Base-by-base conservation (phyloP, 64 coral and sea anemone species). In the Pocillopora damicornis region DNA sequence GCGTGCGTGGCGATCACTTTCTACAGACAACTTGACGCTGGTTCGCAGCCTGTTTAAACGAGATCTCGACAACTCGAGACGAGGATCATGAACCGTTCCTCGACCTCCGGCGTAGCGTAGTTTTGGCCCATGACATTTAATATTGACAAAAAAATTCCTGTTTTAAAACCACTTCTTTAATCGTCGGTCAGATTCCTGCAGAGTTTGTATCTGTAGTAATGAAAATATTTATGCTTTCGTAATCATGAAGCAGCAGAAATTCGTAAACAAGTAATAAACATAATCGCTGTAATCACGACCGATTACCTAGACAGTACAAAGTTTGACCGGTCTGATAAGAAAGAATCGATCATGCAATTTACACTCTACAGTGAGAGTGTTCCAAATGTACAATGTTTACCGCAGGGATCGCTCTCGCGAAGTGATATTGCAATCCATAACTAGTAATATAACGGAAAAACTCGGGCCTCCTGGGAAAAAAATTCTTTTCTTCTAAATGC, bases 191-290 rank as follows among this genome's bases (percentile, higher is more conserved):
- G 89, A 82, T 83, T 69, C 64, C 77, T 34, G 72, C 79, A 66
- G 65, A 71, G 81, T 68, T 85, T 68, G 81, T 85, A 18, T 68
- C 81, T 72, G 3, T 36, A 73, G 71, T 85, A 90, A 93, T 80
- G 79, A 96, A 88, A 96, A 96, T 96, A 93, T 96, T 96, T 90
- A 96, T 89, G 68, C 82, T 93, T 90, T 66, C 79, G 65, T 85
- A 88, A 89, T 90, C 87, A 76, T 81, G 65, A 77, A 82, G 77
- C 89, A 90, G 91, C 75, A 97, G 80, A 93, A 93, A 75, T 97
- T 88, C 88, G 87, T 97, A 97, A 97, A 97, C 94, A 97, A 93
- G 94, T 88, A 97, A 97, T 97, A 97, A 93, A 77, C 78, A 58
- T 92, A 93, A 97, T 97, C 94, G 83, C 34, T 77, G 34, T 97